Base-by-base conservation (phyloP, 2,888 invertebrate genomes). In the Drosophila imparisetae region DNA sequence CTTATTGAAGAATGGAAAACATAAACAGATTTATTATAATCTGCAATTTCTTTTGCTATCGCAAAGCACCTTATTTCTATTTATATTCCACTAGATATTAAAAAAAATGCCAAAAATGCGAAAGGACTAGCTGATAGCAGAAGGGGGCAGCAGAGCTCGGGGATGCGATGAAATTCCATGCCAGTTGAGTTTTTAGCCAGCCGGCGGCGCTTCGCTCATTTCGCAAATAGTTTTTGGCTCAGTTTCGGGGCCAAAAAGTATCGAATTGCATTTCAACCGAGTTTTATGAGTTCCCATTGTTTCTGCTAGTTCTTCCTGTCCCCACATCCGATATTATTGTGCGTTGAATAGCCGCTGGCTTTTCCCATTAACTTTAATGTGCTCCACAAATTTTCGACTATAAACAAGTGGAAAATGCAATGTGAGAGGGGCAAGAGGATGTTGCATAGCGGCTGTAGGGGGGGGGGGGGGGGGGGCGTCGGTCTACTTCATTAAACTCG, bases 361-460 rank as follows among this genome's bases (percentile, higher is more conserved):
- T 64, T 66, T 62, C 50, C 62, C 86, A 85, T 84, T 88, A 78
- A 70, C 69, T 86, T 84, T 83, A 86, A 88, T 88, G 78, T 68
- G 48, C 42, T 68, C 62, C 53, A 62, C 66, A 52, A 60, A 68
- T 21, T 75, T 66, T 63, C 58, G 52, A 49, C 62, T 49, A 79
- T 62, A 75, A 75, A 68, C 76, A 76, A 65, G 75, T 58, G 29
- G 60, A 52, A 67, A 65, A 48, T 68, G 72, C 66, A 54, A 65
- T 57, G 61, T 38, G 40, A 49, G 45, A 6, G 45, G 6, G 30
- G 18, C 36, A 11, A 36, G 24, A 11, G 11, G 34, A 36, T 32
- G 32, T 21, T 13, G 11, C 1, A 32, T 7, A 21, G 6, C 6
- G 1, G 13, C 42, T 13, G 48, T 6, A 15, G 38, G n/a, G 15